Evolutionary conservation across 2,888 invertebrate genomes (phyloP).

Genomic region (Macrophya alboannulata): DNA sequence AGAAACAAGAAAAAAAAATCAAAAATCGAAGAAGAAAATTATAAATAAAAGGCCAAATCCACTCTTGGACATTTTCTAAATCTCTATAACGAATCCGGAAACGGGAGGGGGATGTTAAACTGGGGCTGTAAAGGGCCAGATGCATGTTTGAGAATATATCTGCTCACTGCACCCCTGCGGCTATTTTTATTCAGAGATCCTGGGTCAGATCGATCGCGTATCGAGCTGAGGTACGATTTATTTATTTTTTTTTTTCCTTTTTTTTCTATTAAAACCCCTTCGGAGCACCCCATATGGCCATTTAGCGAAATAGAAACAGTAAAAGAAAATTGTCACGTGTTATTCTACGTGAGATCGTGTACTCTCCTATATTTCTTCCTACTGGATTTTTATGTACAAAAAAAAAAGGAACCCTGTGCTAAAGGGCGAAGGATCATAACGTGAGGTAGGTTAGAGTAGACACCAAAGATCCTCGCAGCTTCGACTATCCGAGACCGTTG

Average conservation of each 20-base stretch:
- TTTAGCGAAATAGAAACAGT: conserved; percentile 44
- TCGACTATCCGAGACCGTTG: not conserved
- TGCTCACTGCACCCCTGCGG: not conserved
- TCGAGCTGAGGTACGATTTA: not conserved
- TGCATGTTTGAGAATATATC: not conserved
- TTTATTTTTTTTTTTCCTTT: not conserved
- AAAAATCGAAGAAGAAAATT: too few relatives aligned
- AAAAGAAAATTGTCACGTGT: conserved; percentile 60
- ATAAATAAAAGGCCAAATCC: not conserved
- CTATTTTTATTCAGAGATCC: not conserved
- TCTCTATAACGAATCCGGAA: not conserved
- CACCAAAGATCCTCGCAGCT: not conserved
- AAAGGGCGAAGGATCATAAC: not conserved
- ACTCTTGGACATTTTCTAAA: not conserved
- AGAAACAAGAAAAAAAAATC: not conserved
- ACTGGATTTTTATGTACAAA: not conserved
- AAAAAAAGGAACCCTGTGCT: too few relatives aligned
- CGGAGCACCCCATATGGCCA: conserved; percentile 53
- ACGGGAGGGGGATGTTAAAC: too few relatives aligned
- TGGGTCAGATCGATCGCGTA: conserved; percentile 9
- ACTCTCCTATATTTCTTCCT: too few relatives aligned
- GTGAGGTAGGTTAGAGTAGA: not conserved
- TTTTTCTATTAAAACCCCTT: conserved; percentile 55
- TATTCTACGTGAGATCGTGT: too few relatives aligned
- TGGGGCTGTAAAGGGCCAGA: not conserved